phyloP scores from a whole-genome alignment of 2,888 invertebrate species.

The Bombylius major region DNA sequence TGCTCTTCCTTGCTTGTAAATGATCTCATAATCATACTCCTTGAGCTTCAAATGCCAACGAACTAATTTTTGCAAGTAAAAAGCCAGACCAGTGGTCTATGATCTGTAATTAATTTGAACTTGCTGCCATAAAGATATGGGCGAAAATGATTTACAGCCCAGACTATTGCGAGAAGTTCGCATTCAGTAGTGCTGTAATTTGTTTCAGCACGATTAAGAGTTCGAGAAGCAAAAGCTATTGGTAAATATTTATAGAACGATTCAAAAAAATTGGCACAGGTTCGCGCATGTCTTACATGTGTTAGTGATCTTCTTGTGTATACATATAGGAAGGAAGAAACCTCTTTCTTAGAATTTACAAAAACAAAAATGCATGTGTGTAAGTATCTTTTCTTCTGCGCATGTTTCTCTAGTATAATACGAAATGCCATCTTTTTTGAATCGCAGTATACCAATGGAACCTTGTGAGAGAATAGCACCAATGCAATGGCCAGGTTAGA shows the following conservation, averaged over 20 bases:
- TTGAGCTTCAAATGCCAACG: conserved; percentile 20
- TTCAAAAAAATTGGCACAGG: too few species aligned
- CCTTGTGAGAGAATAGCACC: background rate
- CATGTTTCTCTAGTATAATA: too few species aligned
- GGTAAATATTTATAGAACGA: conserved; percentile 3
- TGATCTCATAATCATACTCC: conserved; percentile 20
- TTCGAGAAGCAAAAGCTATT: conserved; percentile 19
- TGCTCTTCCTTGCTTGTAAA: conserved; percentile 16
- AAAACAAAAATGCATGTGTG: too few species aligned
- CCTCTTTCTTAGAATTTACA: too few species aligned
- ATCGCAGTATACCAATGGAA: too few species aligned
- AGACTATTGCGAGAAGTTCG: conserved; percentile 18
- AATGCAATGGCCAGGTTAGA: background rate
- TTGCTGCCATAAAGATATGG: conserved; percentile 21
- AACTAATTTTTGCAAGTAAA: conserved; percentile 16
- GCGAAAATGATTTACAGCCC: conserved; percentile 17
- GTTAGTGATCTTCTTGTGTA: too few species aligned
- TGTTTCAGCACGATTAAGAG: conserved; percentile 16
- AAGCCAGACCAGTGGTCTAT: conserved; percentile 18
- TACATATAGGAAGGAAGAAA: too few species aligned
- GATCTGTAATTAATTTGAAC: conserved; percentile 21
- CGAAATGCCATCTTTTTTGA: too few species aligned
- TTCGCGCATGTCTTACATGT: too few species aligned
- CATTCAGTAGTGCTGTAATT: conserved; percentile 16
- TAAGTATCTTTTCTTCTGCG: too few species aligned